Conservation (phyloP, 2,888 invertebrate species). For the Plagodis pulveraria region DNA sequence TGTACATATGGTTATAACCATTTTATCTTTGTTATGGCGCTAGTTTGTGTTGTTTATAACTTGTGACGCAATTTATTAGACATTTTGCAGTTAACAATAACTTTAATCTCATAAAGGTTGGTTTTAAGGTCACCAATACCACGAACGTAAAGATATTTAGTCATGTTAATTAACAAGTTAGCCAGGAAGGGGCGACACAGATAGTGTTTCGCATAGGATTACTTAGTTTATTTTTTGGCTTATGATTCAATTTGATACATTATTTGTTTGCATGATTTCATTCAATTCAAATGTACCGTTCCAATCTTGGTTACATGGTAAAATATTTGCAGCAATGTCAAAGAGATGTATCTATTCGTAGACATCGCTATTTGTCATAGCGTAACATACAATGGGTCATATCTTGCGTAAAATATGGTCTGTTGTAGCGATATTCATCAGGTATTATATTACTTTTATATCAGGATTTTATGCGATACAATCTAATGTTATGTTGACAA, state of each 20-base stretch:
- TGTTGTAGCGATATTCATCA: constrained; percentile 53
- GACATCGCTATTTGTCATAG: constrained; percentile 63
- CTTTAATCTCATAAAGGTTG: constrained; percentile 41
- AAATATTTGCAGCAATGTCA: constrained; percentile 48
- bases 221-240: constrained; percentile 23
- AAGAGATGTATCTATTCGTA: constrained; percentile 43
- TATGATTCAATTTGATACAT: constrained; percentile 7
- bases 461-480: constrained; percentile 38
- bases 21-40: constrained; percentile 56
- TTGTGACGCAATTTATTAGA: constrained; percentile 50
- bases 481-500: constrained; percentile 17
- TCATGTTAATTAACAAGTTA: background rate
- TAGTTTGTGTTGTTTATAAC: constrained; percentile 29
- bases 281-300: constrained; percentile 26
- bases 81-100: constrained; percentile 46
- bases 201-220: background rate
- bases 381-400: constrained; percentile 65
- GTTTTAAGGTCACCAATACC: constrained; percentile 48
- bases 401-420: constrained; percentile 61
- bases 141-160: constrained; percentile 35
- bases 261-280: background rate
- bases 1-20: constrained; percentile 54
- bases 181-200: background rate
- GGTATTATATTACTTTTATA: constrained; percentile 31
- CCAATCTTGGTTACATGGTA: constrained; percentile 47